Evolutionary conservation across 2,113 vertebrate genomes (phyloP).

Genomic region (Brienomyrus brachyistius): DNA sequence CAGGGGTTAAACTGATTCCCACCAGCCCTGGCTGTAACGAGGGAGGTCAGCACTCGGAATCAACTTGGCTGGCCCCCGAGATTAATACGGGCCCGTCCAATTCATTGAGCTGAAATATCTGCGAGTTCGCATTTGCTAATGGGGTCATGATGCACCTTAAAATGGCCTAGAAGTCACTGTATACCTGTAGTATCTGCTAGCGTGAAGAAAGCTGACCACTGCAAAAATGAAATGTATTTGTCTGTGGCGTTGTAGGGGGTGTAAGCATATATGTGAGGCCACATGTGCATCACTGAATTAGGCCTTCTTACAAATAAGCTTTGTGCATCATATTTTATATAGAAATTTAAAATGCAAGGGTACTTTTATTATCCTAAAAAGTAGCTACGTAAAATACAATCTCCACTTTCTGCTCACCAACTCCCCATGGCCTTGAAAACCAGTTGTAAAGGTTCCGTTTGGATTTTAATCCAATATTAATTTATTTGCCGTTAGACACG

Average conservation of each 20-base stretch:
- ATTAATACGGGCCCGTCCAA: constrained; percentile 23
- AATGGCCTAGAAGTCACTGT: background rate
- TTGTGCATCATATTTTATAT: background rate
- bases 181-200: background rate
- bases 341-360: background rate
- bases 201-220: background rate
- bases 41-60: background rate
- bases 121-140: constrained; percentile 27
- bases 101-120: constrained; percentile 26
- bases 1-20: constrained; percentile 9
- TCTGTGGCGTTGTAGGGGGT: background rate
- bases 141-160: constrained; percentile 15
- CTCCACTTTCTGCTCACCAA: background rate
- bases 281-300: background rate
- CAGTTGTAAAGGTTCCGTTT: background rate
- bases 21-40: background rate
- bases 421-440: background rate
- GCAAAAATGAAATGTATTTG: background rate
- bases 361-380: background rate
- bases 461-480: background rate
- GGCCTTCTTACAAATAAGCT: background rate
- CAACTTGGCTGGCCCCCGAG: background rate
- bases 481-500: background rate
- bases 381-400: background rate
- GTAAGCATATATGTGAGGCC: background rate